These are phyloP conservation scores for Cacoxenus indagator DNA, from an alignment of 2,888 invertebrate genomes.

Conservation along the genomic window DNA sequence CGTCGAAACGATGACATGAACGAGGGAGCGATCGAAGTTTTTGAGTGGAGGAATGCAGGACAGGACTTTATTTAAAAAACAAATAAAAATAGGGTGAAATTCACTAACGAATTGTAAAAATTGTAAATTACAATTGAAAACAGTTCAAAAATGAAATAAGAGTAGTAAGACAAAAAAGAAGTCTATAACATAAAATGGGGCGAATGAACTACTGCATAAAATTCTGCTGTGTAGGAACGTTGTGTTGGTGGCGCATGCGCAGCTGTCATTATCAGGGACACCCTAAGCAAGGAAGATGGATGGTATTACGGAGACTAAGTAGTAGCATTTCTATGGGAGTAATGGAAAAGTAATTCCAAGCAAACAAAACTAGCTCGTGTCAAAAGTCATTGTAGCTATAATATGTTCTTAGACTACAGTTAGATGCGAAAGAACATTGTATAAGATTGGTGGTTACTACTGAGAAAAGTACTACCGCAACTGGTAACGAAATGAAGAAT, in stretches of 20 bases:
- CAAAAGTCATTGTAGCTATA: neutral
- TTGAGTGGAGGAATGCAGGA: conserved; percentile 1
- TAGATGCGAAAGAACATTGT: neutral
- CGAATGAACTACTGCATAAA: conserved; percentile 16
- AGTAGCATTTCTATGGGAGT: neutral
- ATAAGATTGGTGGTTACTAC: neutral
- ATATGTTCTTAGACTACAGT: neutral
- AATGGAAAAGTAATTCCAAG: neutral
- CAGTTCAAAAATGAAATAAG: neutral
- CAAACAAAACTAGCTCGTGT: neutral
- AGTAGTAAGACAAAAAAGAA: neutral
- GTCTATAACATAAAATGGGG: neutral
- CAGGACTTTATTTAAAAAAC: neutral
- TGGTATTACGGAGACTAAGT: conserved; percentile 4
- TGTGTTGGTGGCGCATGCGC: conserved; percentile 38
- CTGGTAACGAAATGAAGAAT: neutral
- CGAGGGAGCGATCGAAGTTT: conserved; percentile 2
- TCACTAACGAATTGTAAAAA: conserved; percentile 14
- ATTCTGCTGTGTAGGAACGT: conserved; percentile 22
- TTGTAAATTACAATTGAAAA: conserved; percentile 33
- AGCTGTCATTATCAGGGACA: neutral
- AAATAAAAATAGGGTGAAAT: conserved; percentile 13
- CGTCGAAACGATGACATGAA: neutral
- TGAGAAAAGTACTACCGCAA: neutral
- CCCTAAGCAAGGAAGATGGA: conserved; percentile 34